Percentiles rank a stretch among this genome's conserved stretches.
Conservation (phyloP, 2,797 vertebrate genomes). For the Vireo griseus region DNA sequence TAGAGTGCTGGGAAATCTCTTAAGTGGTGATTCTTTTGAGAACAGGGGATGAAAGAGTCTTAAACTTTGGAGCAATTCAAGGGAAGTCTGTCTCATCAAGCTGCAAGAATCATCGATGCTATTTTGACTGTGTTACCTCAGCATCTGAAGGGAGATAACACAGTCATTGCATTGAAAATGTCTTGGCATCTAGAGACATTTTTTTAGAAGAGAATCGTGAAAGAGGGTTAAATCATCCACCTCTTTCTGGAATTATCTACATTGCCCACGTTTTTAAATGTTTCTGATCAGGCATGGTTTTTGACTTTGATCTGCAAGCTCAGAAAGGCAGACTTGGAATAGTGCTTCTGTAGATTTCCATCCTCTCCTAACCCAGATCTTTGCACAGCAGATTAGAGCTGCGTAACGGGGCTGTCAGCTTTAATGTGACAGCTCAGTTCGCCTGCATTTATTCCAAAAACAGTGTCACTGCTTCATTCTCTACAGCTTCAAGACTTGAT, state of each 20-base stretch:
- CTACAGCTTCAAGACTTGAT: background rate
- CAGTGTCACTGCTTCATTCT: background rate
- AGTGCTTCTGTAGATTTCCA: constrained; percentile 1
- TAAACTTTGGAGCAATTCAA: background rate
- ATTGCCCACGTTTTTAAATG: background rate
- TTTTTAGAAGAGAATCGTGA: background rate
- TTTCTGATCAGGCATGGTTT: background rate
- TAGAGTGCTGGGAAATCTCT: background rate
- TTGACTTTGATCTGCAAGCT: background rate
- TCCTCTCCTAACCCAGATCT: constrained; percentile 25
- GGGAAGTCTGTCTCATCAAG: background rate
- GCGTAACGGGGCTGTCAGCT: background rate
- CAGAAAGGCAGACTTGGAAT: background rate
- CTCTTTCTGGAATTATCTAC: background rate
- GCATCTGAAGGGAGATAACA: background rate
- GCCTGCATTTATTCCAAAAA: background rate
- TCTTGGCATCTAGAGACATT: background rate
- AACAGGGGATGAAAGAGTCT: background rate
- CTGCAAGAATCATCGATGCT: background rate
- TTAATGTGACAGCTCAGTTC: background rate
- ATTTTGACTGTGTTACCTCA: background rate
- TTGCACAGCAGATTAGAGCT: constrained; percentile 7
- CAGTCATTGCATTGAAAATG: background rate
- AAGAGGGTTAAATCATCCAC: background rate
- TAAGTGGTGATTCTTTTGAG: background rate